Percentiles rank a stretch among this genome's conserved stretches.
Conservation (phyloP, 2,797 vertebrate genomes). For the Emydoidea blandingii region DNA sequence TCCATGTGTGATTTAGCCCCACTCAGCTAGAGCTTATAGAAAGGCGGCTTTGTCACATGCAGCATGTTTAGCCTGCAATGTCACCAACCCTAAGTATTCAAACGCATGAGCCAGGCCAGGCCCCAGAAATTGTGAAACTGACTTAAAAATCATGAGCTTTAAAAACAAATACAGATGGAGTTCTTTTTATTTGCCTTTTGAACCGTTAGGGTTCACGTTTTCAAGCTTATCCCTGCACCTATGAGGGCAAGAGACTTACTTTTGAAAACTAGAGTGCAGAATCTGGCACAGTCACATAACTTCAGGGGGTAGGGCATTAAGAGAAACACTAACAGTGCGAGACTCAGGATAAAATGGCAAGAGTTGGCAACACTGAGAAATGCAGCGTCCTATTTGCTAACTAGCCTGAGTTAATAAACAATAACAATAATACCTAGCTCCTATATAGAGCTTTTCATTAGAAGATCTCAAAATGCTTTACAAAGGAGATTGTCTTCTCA, state of each 20-base stretch:
- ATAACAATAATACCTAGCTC: background rate
- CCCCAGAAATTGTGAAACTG: background rate
- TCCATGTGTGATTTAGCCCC: background rate
- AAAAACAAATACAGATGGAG: background rate
- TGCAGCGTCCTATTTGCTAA: background rate
- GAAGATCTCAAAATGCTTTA: background rate
- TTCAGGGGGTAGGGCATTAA: background rate
- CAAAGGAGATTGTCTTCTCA: background rate
- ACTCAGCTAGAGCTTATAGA: background rate
- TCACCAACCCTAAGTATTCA: background rate
- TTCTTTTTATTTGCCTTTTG: background rate
- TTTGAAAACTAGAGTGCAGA: background rate
- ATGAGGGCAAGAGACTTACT: background rate
- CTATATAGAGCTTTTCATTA: background rate
- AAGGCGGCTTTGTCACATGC: background rate
- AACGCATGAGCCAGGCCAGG: background rate
- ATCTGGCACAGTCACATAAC: background rate
- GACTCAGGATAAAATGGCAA: background rate
- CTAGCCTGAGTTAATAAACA: background rate
- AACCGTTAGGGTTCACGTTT: background rate
- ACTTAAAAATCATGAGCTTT: background rate
- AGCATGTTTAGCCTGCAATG: background rate
- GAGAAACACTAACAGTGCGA: background rate
- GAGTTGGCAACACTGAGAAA: background rate
- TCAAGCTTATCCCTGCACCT: background rate